Conservation (phyloP, 2,888 invertebrate genomes). For the Microchrysa polita region DNA sequence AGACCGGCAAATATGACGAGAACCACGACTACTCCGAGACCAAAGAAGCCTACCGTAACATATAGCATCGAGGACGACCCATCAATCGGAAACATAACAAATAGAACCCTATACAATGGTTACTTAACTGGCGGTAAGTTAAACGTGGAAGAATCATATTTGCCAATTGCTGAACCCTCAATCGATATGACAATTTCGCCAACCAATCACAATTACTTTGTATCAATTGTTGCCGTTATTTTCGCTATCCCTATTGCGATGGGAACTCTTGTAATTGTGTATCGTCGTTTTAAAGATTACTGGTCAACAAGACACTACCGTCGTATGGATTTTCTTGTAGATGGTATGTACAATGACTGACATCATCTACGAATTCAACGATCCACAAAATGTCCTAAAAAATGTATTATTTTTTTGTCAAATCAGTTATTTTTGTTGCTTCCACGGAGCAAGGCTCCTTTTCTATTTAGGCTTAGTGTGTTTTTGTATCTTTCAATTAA, state of each 20-base stretch:
- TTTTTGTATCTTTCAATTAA: conserved; percentile 13
- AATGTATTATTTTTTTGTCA: background rate
- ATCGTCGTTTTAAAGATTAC: conserved; percentile 80
- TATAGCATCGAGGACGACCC: conserved; percentile 63
- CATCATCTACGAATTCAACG: conserved; percentile 47
- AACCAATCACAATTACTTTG: conserved; percentile 72
- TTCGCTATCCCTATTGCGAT: conserved; percentile 74
- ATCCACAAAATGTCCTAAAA: background rate
- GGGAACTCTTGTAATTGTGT: conserved; percentile 73
- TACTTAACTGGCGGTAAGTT: background rate
- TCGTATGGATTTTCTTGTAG: conserved; percentile 87
- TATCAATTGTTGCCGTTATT: conserved; percentile 79
- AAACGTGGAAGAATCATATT: conserved; percentile 50
- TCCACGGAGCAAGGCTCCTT: background rate
- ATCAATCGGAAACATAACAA: conserved; percentile 21
- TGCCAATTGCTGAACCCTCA: conserved; percentile 57
- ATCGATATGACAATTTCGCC: conserved; percentile 53
- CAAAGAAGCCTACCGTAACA: conserved; percentile 68
- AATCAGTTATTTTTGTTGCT: background rate
- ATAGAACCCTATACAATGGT: conserved; percentile 21
- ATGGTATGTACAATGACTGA: conserved; percentile 89
- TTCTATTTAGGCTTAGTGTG: too few species aligned
- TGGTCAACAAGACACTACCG: conserved; percentile 88
- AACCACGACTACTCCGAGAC: conserved; percentile 60
- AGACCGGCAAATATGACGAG: conserved; percentile 57